phyloP scores from a whole-genome alignment of 1,140 invertebrate species.

The Babylonia areolata region DNA sequence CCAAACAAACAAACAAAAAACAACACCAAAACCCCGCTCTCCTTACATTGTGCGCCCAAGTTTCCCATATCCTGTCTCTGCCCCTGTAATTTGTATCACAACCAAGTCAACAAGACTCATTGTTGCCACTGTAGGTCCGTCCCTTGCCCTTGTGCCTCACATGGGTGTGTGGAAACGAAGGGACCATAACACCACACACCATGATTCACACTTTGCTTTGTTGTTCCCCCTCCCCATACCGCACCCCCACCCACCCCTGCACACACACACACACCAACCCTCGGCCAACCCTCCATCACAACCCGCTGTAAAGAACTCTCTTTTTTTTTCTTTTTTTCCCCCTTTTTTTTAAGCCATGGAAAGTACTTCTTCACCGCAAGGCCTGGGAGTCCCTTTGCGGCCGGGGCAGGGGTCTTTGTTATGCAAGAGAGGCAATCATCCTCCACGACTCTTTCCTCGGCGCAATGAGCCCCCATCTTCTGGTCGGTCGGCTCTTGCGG shows the following conservation, averaged over 20 bases:
- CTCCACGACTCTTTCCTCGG: neutral
- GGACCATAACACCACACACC: no score
- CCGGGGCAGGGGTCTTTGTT: conserved; percentile 18
- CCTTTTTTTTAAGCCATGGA: neutral
- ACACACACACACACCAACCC: neutral
- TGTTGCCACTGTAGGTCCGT: no score
- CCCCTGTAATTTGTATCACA: no score
- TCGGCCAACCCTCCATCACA: neutral
- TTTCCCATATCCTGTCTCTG: no score
- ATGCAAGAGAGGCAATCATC: conserved; percentile 39
- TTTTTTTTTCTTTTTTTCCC: neutral
- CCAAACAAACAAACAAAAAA: no score
- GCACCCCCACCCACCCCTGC: neutral
- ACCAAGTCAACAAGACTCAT: no score
- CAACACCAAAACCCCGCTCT: no score
- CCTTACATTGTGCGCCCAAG: no score
- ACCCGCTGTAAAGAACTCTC: neutral
- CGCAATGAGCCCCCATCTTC: neutral
- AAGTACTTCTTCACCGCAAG: conserved; percentile 1
- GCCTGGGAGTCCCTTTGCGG: neutral
- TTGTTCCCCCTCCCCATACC: neutral
- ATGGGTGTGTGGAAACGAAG: no score
- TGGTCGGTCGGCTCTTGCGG: no score
- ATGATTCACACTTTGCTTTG: neutral
- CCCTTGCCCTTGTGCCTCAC: no score